These are phyloP conservation scores for Hydrolagus affinis DNA, from an alignment of 2,113 vertebrate genomes.

Conservation along the genomic window DNA sequence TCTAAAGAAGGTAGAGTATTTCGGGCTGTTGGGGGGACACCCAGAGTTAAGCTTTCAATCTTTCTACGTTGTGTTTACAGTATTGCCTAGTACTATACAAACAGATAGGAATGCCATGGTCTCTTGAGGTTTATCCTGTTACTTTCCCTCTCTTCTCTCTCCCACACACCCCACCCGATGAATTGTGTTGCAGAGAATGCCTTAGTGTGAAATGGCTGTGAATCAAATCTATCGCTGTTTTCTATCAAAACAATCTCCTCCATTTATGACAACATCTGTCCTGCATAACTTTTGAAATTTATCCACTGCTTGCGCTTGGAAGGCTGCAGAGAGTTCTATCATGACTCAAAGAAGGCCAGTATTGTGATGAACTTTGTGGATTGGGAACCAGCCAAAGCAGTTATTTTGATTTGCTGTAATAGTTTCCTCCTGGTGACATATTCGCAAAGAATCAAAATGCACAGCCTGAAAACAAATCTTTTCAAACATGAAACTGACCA, in stretches of 20 bases:
- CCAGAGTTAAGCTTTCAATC: too few relatives aligned
- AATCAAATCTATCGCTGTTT: background rate
- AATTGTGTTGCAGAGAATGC: background rate
- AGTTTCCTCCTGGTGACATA: slow-evolving; percentile 19
- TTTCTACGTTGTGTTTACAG: background rate
- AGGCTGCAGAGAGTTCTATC: background rate
- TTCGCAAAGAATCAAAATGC: background rate
- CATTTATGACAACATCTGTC: background rate
- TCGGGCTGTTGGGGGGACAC: background rate
- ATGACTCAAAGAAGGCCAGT: background rate
- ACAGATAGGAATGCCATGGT: background rate
- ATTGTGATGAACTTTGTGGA: background rate
- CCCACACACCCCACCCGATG: background rate
- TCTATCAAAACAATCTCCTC: background rate
- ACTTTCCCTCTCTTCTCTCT: too few relatives aligned
- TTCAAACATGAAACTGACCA: background rate
- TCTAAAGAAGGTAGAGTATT: background rate
- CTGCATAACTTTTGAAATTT: background rate
- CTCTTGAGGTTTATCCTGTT: background rate
- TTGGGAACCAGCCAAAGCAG: too few relatives aligned
- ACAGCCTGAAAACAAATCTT: background rate
- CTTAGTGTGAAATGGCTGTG: background rate
- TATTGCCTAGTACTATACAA: background rate
- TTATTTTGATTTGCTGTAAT: slow-evolving; percentile 8
- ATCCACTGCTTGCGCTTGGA: background rate